Evolutionary conservation across 1,140 invertebrate genomes (phyloP), one percentile per base, ranked within the genome.

Genomic region (Aradophagus sp.): DNA sequence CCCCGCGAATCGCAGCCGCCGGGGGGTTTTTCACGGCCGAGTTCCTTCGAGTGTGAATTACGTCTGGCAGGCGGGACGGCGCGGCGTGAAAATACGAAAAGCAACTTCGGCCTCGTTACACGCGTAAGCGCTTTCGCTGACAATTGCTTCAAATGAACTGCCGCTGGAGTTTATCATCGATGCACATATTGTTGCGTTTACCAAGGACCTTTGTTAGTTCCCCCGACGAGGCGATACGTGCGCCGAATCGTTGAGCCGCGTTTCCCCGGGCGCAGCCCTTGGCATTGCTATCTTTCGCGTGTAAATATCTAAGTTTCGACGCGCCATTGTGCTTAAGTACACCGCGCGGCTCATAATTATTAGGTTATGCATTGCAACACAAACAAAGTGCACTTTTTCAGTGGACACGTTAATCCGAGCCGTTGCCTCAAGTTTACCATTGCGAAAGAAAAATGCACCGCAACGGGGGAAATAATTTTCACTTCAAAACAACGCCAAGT

Each of bases 141-240:
- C 53, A 67, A 67, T 67, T 58, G 62, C 39, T 58, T 50, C 52
- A 67, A 67, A 67, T 52, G 53, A 67, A 67, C 52, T 58, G 62
- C 36, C 38, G 62, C 14, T 15, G 6, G 41, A 67, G 62, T 58
- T 66, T 67, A 67, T 67, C 62, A 67, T 58, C 58, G 62, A 66
- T 67, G 53, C 34, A 59, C 53, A 68, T 68, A 68, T 68, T 59
- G 47, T 59, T 53, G 47, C 39, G 41, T 68, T 58, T 67, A 52
- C 53, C 10, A 38, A 58, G 39, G 53, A 53, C 65, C 65, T 68
- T 68, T 59, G 65, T 68, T 68, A 53, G 65, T 59, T 68, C 53
- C 53, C n/a, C 45, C 65, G 31, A 59, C 38, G 16, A 39, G 34
- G 47, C 41, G 47, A 59, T 59, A 68, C 55, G 53, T 67, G 53